Percentiles rank a stretch among this genome's conserved stretches.
Conservation (phyloP, 53 echinoderm and acorn worm genomes). For the Holothuria scabra region DNA sequence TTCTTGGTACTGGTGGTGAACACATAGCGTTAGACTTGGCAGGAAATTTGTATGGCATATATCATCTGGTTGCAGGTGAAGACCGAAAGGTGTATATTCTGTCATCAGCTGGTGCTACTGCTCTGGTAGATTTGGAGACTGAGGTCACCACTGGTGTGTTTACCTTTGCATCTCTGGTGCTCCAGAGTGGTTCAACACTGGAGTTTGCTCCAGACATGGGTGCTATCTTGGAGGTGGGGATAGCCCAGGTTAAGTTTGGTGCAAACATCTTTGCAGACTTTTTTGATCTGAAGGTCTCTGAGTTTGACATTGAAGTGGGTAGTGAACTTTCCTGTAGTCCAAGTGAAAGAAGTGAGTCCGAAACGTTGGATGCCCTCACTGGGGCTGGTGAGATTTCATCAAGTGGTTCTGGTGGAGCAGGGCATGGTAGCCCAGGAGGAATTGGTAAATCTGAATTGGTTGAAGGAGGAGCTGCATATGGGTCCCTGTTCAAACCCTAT, state of each 20-base stretch:
- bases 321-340: constrained; percentile 66
- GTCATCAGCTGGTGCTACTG: constrained; percentile 70
- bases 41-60: constrained; percentile 78
- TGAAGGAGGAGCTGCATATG: constrained; percentile 73
- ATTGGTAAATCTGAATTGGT: constrained; percentile 44
- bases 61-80: constrained; percentile 71
- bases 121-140: constrained; percentile 48
- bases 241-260: constrained; percentile 75
- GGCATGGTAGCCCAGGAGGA: constrained; percentile 89
- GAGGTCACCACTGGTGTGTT: constrained; percentile 64
- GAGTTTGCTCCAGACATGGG: constrained; percentile 82
- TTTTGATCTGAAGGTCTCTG: constrained; percentile 52
- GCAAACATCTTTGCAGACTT: constrained; percentile 79
- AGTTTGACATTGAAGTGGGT: constrained; percentile 80
- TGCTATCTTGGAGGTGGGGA: constrained; percentile 63
- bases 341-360: constrained; percentile 59
- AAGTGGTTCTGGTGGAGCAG: constrained; percentile 74
- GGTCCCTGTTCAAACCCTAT: constrained; percentile 76
- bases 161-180: constrained; percentile 75
- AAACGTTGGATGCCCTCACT: constrained; percentile 48
- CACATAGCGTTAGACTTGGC: constrained; percentile 71
- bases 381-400: constrained; percentile 60
- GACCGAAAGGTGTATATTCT: constrained; percentile 70
- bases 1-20: constrained; percentile 67
- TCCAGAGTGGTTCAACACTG: constrained; percentile 78